Evolutionary conservation across 2,113 vertebrate species (phyloP).

Genomic region (Sinocyclocheilus anophthalmus): DNA sequence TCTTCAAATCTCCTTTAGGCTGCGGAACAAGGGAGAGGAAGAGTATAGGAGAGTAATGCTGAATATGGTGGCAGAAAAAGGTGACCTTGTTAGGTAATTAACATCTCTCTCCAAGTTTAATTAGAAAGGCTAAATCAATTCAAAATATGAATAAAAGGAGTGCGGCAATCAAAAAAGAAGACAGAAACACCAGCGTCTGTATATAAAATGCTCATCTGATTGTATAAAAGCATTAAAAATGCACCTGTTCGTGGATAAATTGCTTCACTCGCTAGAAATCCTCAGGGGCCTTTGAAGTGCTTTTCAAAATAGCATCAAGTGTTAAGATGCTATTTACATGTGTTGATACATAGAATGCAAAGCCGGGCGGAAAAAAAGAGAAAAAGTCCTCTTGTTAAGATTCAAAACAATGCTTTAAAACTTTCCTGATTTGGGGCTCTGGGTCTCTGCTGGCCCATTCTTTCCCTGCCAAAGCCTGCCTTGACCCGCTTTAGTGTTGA

Average conservation of each 20-base stretch:
- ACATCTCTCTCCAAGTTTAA: constrained; percentile 82
- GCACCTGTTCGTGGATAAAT: constrained; percentile 80
- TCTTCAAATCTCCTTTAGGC: constrained; percentile 74
- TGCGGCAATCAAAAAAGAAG: constrained; percentile 69
- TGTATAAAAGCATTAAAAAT: constrained; percentile 82
- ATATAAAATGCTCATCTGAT: constrained; percentile 77
- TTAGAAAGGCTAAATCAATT: constrained; percentile 83
- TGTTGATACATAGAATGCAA: constrained; percentile 71
- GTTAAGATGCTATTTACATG: constrained; percentile 79
- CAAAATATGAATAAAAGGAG: constrained; percentile 78
- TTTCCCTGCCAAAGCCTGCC: constrained; percentile 74
- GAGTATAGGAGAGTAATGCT: constrained; percentile 67
- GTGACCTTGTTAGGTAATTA: constrained; percentile 85
- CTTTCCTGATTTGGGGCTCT: constrained; percentile 73
- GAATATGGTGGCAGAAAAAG: constrained; percentile 77
- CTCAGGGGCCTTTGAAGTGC: constrained; percentile 69
- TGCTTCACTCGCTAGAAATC: constrained; percentile 75
- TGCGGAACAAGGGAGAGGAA: constrained; percentile 72
- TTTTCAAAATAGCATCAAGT: constrained; percentile 79
- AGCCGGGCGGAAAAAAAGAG: constrained; percentile 59
- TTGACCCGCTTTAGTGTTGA: constrained; percentile 77
- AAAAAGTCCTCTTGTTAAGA: constrained; percentile 73
- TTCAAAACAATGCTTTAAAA: constrained; percentile 77
- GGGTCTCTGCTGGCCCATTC: constrained; percentile 76
- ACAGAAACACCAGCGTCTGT: constrained; percentile 43